Conservation (phyloP, 1,140 invertebrate species). For the Venturia canescens region DNA sequence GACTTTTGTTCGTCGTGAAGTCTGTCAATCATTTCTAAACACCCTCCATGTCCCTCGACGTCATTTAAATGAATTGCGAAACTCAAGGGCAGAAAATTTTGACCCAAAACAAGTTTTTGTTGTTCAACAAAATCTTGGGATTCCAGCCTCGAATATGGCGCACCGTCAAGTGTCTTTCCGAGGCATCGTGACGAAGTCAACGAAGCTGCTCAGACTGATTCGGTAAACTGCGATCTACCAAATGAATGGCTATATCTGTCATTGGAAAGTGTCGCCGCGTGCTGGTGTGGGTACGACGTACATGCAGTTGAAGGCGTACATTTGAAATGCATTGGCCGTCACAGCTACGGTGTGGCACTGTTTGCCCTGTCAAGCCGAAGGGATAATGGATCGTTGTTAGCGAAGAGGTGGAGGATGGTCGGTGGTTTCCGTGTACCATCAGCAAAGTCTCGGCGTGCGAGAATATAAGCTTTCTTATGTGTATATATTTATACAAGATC, state of each 20-base stretch:
- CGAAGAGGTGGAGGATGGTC: conserved; percentile 53
- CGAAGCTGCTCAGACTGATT: too few species aligned
- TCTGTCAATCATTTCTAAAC: conserved; percentile 9
- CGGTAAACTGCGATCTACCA: too few species aligned
- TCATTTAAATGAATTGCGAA: too few species aligned
- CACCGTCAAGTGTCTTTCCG: too few species aligned
- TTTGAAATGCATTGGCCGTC: conserved; percentile 72
- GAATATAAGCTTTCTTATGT: not conserved
- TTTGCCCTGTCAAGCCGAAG: conserved; percentile 67
- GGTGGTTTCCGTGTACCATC: conserved; percentile 27
- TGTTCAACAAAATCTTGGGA: too few species aligned
- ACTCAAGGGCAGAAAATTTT: too few species aligned
- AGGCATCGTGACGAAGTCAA: too few species aligned
- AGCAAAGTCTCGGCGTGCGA: conserved; percentile 6
- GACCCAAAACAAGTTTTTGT: too few species aligned
- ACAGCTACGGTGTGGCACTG: conserved; percentile 57
- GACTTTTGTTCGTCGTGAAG: not conserved
- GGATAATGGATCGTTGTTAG: conserved; percentile 67
- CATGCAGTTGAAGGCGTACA: conserved; percentile 56
- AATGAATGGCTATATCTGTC: not conserved
- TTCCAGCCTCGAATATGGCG: too few species aligned
- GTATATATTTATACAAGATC: not conserved
- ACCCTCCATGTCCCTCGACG: not conserved
- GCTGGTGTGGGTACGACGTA: not conserved
- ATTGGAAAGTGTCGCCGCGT: not conserved